These are phyloP conservation scores for Eulacestoma nigropectus DNA, from an alignment of 2,113 vertebrate genomes.

Conservation along the genomic window DNA sequence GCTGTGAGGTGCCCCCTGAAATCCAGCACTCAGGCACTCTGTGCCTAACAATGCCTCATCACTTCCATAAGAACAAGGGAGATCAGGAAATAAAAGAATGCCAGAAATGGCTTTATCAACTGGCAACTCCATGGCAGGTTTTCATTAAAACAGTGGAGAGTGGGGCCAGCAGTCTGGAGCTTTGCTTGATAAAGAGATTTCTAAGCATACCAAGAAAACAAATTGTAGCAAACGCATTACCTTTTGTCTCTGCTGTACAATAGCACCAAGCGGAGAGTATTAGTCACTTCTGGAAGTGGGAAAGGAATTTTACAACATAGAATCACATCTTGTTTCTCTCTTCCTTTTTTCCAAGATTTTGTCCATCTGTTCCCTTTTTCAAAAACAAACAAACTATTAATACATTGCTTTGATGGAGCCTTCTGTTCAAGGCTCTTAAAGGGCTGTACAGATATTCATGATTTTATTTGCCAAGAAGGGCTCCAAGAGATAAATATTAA, in stretches of 20 bases:
- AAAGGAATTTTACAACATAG: slow-evolving; percentile 27
- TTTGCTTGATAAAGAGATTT: slow-evolving; percentile 62
- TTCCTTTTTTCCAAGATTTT: slow-evolving; percentile 50
- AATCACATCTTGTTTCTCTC: slow-evolving; percentile 20
- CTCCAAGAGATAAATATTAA: slow-evolving; percentile 29
- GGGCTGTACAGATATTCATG: neutral
- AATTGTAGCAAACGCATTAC: slow-evolving; percentile 48
- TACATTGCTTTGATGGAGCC: slow-evolving; percentile 33
- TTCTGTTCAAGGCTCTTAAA: slow-evolving; percentile 39
- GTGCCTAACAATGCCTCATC: neutral
- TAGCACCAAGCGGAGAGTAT: slow-evolving; percentile 39
- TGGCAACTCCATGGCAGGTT: slow-evolving; percentile 32
- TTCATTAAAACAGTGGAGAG: slow-evolving; percentile 58
- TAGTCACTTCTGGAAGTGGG: slow-evolving; percentile 45
- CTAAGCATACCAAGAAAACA: neutral
- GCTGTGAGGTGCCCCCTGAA: neutral
- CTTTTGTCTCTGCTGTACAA: slow-evolving; percentile 56
- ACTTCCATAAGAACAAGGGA: slow-evolving; percentile 38
- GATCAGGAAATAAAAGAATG: slow-evolving; percentile 53
- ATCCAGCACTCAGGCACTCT: neutral
- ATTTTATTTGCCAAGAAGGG: slow-evolving; percentile 24
- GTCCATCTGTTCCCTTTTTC: slow-evolving; percentile 35
- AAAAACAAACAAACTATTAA: slow-evolving; percentile 65
- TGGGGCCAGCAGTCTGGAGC: neutral
- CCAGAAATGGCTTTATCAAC: slow-evolving; percentile 49